phyloP scores from a whole-genome alignment of 2,888 invertebrate genomes.

The Desoria tigrina region DNA sequence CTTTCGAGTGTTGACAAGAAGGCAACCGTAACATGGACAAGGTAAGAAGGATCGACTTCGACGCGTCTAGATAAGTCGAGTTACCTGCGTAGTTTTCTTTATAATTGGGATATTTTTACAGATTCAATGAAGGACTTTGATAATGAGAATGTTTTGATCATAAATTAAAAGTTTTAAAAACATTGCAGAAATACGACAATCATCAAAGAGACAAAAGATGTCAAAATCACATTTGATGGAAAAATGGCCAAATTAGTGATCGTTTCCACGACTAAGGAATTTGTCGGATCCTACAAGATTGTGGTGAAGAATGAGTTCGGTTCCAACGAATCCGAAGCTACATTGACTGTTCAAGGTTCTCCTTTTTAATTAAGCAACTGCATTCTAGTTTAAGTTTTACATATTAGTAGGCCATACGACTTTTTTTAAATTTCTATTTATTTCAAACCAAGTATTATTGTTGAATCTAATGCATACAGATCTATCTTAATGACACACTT shows the following conservation, averaged over 20 bases:
- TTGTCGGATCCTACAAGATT: constrained; percentile 78
- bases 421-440: constrained; percentile 20
- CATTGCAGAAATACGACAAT: constrained; percentile 65
- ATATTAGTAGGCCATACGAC: too few relatives aligned
- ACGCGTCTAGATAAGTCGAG: too few relatives aligned
- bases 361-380: constrained; percentile 23
- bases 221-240: constrained; percentile 80
- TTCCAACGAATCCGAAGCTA: constrained; percentile 81
- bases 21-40: constrained; percentile 82
- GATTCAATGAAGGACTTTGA: too few relatives aligned
- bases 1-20: constrained; percentile 76
- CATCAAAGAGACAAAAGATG: constrained; percentile 74
- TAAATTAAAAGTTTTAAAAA: too few relatives aligned
- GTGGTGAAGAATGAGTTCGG: constrained; percentile 89
- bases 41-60: constrained; percentile 60
- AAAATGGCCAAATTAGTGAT: constrained; percentile 77
- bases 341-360: constrained; percentile 73
- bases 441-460: not conserved
- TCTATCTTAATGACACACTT: too few relatives aligned
- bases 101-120: too few relatives aligned
- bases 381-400: not conserved
- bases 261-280: constrained; percentile 71
- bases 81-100: too few relatives aligned
- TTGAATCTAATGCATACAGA: constrained; percentile 14
- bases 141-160: too few relatives aligned